Base-by-base conservation (phyloP, 2,888 invertebrate genomes). In the Watsonalla binaria region DNA sequence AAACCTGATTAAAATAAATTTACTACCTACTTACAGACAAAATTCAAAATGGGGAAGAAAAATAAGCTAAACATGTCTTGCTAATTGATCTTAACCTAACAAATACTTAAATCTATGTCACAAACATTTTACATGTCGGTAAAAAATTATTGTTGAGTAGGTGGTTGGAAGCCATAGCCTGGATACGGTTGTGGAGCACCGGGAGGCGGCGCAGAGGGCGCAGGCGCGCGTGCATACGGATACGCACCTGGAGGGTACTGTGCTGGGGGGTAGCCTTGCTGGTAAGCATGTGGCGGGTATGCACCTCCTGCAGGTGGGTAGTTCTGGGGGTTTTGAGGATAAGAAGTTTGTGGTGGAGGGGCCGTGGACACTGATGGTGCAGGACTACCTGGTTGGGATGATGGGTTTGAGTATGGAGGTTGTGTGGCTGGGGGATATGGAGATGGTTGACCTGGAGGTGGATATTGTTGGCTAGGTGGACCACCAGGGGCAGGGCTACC, bases 101-200 rank as follows among this genome's bases (percentile, higher is more conserved):
- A 51, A 46, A 24, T 53, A 53, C 54, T 57, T 51, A 61, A 50
- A 54, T 42, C 8, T 42, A 42, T 42, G 5, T 11, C 11, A 11
- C 5, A 5, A 42, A 42, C 11, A 37, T 6, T 1, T 24, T 24
- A 4, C 6, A 37, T 37, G 9, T 37, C 37, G 6, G 37, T 55
- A 55, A 52, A 50, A 33, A 54, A 42, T 63, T 78, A 86, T 69
- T 93, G 94, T 78, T 94, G 94, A 37, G 94, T 92, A 51, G 95
- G 95, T 58, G 96, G 96, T 70, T 96, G 96, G 76, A 95, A 96
- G 51, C 95, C 94, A 76, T 96, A 96, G 45, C 95, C 94, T 6
- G 92, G 93, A 76, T 96, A 96, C 57, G 94, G 94, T 62, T 95
- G 94, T 6, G 95, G 93, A 6, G 93, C 95, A 24, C 94, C 94